phyloP scores from a whole-genome alignment of 2,888 invertebrate genomes.

The Eurytoma californica region DNA sequence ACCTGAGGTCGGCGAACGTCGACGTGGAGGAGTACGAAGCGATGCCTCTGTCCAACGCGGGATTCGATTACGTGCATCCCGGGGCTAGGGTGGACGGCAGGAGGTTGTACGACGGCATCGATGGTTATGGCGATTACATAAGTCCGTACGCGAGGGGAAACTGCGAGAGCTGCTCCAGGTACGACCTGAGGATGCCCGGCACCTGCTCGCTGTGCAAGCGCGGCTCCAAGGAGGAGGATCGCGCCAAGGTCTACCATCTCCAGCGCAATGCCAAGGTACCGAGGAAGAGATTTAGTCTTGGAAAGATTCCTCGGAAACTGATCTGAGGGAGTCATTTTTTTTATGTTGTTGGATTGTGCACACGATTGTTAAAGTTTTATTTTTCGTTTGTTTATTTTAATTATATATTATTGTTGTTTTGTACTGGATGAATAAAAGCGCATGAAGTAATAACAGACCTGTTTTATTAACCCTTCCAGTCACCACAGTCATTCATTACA shows the following conservation, averaged over 20 bases:
- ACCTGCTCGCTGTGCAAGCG: constrained; percentile 44
- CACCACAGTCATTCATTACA: constrained; percentile 9
- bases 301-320: too few species aligned
- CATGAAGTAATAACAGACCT: background rate
- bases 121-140: constrained; percentile 22
- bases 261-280: background rate
- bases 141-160: constrained; percentile 21
- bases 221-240: background rate
- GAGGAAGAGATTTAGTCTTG: constrained; percentile 28
- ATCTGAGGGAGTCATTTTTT: too few species aligned
- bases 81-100: background rate
- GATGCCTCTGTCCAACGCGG: constrained; percentile 26
- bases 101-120: constrained; percentile 5
- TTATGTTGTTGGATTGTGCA: background rate
- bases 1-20: constrained; percentile 14
- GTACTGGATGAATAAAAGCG: constrained; percentile 37
- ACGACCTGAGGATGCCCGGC: constrained; percentile 17
- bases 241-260: constrained; percentile 23
- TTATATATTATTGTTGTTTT: constrained; percentile 25
- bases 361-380: background rate
- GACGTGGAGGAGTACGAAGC: background rate
- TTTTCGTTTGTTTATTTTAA: too few species aligned
- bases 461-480: constrained; percentile 51
- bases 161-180: constrained; percentile 38
- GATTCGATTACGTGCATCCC: constrained; percentile 37